Conservation (phyloP, 2,797 vertebrate species). For the Phataginus tricuspis region DNA sequence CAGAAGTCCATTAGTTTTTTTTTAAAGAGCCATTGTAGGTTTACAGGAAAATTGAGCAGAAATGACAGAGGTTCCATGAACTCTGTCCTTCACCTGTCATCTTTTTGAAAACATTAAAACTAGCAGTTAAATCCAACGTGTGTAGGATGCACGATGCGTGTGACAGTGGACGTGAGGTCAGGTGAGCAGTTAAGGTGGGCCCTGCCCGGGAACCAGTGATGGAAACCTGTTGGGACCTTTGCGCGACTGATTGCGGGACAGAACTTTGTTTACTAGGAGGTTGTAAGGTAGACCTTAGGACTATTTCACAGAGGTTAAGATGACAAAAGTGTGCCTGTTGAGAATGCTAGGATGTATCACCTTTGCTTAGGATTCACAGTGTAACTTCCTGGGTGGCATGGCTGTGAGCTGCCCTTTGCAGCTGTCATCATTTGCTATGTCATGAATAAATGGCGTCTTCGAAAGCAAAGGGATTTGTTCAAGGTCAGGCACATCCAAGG, state of each 20-base stretch:
- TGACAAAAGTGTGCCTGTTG: not conserved
- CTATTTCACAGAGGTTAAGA: not conserved
- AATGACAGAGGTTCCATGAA: not conserved
- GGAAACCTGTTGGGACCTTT: fast-evolving
- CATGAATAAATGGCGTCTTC: not conserved
- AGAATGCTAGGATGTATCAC: not conserved
- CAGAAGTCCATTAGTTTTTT: no score
- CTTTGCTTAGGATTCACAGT: not conserved
- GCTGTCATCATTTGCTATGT: fast-evolving
- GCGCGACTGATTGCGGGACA: fast-evolving
- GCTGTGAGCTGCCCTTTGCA: not conserved
- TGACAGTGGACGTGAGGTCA: not conserved
- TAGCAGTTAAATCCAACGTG: fast-evolving
- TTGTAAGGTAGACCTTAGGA: not conserved
- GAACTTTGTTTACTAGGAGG: fast-evolving
- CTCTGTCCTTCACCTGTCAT: not conserved
- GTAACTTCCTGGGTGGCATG: not conserved
- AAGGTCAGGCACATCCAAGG: not conserved
- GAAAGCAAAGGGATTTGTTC: not conserved
- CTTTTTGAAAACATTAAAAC: not conserved
- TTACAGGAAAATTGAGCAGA: not conserved
- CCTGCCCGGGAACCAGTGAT: fast-evolving
- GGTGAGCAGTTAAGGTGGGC: fast-evolving
- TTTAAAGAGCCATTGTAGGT: no score
- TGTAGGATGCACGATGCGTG: not conserved